These are phyloP conservation scores for Periophthalmodon schlosseri DNA, from an alignment of 2,113 vertebrate genomes.

Conservation along the genomic window DNA sequence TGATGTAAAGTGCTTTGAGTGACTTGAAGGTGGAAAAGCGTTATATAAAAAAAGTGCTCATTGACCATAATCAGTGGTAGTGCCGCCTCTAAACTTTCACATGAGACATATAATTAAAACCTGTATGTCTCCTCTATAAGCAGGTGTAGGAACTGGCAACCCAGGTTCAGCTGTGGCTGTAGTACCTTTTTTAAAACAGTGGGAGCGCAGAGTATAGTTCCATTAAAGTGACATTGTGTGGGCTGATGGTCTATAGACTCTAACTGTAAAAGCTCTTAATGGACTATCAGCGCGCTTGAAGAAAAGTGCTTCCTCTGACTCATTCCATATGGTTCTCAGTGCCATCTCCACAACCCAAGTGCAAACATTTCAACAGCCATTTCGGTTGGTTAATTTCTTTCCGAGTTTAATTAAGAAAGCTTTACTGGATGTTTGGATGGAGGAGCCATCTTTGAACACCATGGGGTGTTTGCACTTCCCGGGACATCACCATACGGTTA, in stretches of 20 bases:
- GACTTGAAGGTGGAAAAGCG: no score
- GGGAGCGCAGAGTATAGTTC: no score
- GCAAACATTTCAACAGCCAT: slow-evolving; percentile 8
- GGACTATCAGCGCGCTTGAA: not conserved
- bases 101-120: no score
- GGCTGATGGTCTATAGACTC: not conserved
- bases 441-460: not conserved
- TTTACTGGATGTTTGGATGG: not conserved
- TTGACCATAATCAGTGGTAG: no score
- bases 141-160: no score
- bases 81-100: no score
- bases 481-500: not conserved
- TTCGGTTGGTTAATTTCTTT: not conserved
- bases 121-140: no score
- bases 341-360: slow-evolving; percentile 12
- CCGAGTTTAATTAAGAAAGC: not conserved
- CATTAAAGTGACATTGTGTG: not conserved
- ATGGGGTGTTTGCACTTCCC: not conserved
- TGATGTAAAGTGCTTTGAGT: no score
- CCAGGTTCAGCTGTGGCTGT: no score
- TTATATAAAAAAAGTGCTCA: no score
- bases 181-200: no score
- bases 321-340: not conserved
- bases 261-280: slow-evolving; percentile 13
- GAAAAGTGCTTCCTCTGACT: slow-evolving; percentile 8